phyloP scores from a whole-genome alignment of 1,140 invertebrate genomes.

The Lutraria rhynchaena region DNA sequence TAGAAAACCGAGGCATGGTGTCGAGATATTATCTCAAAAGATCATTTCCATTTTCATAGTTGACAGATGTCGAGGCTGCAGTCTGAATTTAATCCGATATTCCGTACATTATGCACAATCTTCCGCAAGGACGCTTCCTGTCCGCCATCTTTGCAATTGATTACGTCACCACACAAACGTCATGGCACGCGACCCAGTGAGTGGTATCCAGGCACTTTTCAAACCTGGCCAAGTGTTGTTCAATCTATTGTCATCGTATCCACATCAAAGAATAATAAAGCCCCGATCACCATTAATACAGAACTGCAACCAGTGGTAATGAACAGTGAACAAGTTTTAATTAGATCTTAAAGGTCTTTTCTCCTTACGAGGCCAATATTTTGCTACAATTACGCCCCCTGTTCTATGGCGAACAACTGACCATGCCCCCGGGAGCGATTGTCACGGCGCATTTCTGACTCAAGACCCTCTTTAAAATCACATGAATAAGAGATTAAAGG shows the following conservation, averaged over 20 bases:
- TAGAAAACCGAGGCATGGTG: no score
- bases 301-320: constrained; percentile 57
- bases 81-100: constrained; percentile 36
- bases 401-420: constrained; percentile 32
- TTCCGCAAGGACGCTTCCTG: constrained; percentile 41
- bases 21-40: no score
- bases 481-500: constrained; percentile 57
- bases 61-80: constrained; percentile 49
- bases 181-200: constrained; percentile 58
- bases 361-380: constrained; percentile 54
- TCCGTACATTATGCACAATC: constrained; percentile 54
- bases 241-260: constrained; percentile 55
- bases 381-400: constrained; percentile 57
- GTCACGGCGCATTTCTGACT: constrained; percentile 29
- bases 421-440: constrained; percentile 16
- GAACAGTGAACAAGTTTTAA: constrained; percentile 63
- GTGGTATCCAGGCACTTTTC: constrained; percentile 39
- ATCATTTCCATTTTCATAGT: no score
- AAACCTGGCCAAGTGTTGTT: constrained; percentile 50
- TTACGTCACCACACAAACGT: constrained; percentile 59
- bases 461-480: constrained; percentile 43
- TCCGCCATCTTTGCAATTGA: constrained; percentile 47
- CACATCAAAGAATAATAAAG: constrained; percentile 62
- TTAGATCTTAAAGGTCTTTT: constrained; percentile 55
- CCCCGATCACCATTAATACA: constrained; percentile 54